phyloP scores from a whole-genome alignment of 1,140 invertebrate genomes.

The Drosophila nannoptera region DNA sequence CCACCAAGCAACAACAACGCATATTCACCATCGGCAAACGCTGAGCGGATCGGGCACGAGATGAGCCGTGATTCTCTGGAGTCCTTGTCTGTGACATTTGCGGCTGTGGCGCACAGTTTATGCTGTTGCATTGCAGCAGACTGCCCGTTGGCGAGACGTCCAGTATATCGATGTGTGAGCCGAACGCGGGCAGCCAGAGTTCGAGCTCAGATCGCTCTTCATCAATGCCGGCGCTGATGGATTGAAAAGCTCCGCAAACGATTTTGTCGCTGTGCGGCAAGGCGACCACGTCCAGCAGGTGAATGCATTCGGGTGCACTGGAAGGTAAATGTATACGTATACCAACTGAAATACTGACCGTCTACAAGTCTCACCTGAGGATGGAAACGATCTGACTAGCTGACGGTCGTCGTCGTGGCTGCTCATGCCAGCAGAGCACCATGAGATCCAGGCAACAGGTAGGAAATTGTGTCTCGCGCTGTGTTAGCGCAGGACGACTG shows the following conservation, averaged over 20 bases:
- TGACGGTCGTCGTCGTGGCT: slow-evolving; percentile 90
- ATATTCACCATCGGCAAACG: slow-evolving; percentile 69
- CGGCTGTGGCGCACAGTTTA: slow-evolving; percentile 60
- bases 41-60: slow-evolving; percentile 55
- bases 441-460: slow-evolving; percentile 95
- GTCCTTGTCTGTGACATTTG: slow-evolving; percentile 54
- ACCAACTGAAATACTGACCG: neutral
- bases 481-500: slow-evolving; percentile 91
- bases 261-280: slow-evolving; percentile 82
- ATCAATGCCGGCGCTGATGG: slow-evolving; percentile 24
- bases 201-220: slow-evolving; percentile 80
- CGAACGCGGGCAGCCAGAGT: slow-evolving; percentile 86
- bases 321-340: neutral
- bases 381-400: slow-evolving; percentile 96
- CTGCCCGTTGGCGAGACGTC: slow-evolving; percentile 81
- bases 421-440: slow-evolving; percentile 96
- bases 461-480: slow-evolving; percentile 91
- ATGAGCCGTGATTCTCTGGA: slow-evolving; percentile 47
- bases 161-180: slow-evolving; percentile 85
- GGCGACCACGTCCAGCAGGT: slow-evolving; percentile 89
- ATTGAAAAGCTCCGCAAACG: slow-evolving; percentile 78
- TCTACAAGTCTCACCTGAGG: slow-evolving; percentile 77
- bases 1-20: slow-evolving; percentile 82
- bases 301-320: slow-evolving; percentile 94
- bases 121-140: slow-evolving; percentile 66